These are phyloP conservation scores for Strigops habroptila DNA, from an alignment of 2,113 vertebrate genomes.

Conservation along the genomic window DNA sequence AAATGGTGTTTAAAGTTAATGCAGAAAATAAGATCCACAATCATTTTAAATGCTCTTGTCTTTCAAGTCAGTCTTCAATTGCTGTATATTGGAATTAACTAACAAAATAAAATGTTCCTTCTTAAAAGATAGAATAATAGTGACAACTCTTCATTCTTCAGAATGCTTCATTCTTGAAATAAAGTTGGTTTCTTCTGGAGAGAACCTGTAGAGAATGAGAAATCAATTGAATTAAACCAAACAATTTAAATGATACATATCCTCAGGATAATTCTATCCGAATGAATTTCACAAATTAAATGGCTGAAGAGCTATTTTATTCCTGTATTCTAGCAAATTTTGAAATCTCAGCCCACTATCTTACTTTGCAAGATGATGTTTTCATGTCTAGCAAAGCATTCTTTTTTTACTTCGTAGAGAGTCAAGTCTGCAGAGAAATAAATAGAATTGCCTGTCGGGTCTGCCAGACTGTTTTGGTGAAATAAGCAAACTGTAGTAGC, in stretches of 20 bases:
- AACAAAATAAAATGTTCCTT: background rate
- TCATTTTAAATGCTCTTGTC: background rate
- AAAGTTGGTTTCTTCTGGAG: background rate
- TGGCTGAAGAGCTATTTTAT: background rate
- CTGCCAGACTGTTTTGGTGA: background rate
- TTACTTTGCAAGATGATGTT: background rate
- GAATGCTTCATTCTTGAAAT: background rate
- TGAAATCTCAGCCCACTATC: background rate
- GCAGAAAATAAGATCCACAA: background rate
- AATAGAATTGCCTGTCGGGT: background rate
- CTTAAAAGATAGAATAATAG: background rate
- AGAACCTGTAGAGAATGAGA: background rate
- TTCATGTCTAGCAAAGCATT: accelerated
- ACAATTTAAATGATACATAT: background rate
- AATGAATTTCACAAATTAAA: background rate
- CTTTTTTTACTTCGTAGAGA: background rate
- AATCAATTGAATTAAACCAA: background rate
- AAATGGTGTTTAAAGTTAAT: background rate
- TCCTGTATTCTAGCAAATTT: background rate
- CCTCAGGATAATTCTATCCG: background rate
- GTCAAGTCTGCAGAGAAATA: background rate
- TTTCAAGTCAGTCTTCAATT: background rate
- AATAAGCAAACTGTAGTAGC: background rate
- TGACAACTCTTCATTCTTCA: background rate
- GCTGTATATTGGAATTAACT: background rate